phyloP scores from a whole-genome alignment of 2,888 invertebrate species.

The Timema cristinae region DNA sequence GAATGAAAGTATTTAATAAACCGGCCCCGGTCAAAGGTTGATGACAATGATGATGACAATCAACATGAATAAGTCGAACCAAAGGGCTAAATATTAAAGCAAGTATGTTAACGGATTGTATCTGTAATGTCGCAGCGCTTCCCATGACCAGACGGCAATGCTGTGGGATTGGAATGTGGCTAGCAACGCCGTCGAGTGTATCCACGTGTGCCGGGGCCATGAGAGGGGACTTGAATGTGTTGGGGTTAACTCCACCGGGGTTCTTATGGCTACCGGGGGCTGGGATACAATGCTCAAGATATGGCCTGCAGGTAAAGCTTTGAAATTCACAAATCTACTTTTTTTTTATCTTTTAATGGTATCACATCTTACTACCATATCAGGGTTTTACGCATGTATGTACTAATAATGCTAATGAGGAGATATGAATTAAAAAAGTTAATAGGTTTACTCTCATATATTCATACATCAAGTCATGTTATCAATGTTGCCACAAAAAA shows the following conservation, averaged over 20 bases:
- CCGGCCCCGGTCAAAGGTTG: too few species aligned
- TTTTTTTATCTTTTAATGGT: slow-evolving; percentile 10
- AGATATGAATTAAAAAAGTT: too few species aligned
- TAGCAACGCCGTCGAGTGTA: slow-evolving; percentile 70
- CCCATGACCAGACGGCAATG: slow-evolving; percentile 88
- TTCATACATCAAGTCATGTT: too few species aligned
- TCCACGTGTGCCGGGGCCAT: slow-evolving; percentile 83
- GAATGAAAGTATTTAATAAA: too few species aligned
- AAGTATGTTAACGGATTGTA: slow-evolving; percentile 13
- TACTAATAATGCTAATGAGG: too few species aligned
- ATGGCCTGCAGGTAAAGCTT: slow-evolving; percentile 71
- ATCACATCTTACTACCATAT: not conserved
- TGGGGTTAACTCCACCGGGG: slow-evolving; percentile 64
- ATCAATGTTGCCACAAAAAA: too few species aligned
- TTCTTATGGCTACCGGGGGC: slow-evolving; percentile 75
- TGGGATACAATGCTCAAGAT: slow-evolving; percentile 92
- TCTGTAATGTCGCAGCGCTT: slow-evolving; percentile 56
- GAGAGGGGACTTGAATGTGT: slow-evolving; percentile 89
- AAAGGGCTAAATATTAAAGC: not conserved
- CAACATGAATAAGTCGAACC: too few species aligned
- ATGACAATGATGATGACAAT: too few species aligned
- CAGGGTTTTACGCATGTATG: too few species aligned
- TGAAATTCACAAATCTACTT: slow-evolving; percentile 22
- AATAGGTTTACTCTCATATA: too few species aligned
- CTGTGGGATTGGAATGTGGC: slow-evolving; percentile 83